A percentile compares a stretch with the other conserved stretches of the same genome.
Evolutionary conservation across 2,113 vertebrate species (phyloP).

Genomic region (Lepus timidus): DNA sequence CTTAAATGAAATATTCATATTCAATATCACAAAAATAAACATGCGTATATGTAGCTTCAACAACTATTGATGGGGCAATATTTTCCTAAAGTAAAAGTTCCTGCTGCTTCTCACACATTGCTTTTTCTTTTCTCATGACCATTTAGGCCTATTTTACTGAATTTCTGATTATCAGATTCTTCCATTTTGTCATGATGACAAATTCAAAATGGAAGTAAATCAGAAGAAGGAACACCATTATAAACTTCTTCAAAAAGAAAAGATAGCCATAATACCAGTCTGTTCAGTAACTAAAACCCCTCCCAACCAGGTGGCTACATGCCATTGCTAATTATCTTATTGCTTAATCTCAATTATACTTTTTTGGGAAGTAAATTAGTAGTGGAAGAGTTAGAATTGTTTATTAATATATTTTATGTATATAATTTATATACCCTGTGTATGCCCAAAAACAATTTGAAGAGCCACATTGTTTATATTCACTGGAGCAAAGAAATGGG

Average conservation of each 20-base stretch:
- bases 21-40: not conserved
- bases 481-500: constrained; percentile 43
- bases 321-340: constrained; percentile 57
- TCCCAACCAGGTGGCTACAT: constrained; percentile 48
- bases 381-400: constrained; percentile 52
- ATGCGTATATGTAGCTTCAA: not conserved
- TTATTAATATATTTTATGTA: constrained; percentile 53
- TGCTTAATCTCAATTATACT: constrained; percentile 60
- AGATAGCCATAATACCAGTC: constrained; percentile 8
- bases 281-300: constrained; percentile 22
- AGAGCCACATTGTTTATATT: constrained; percentile 49
- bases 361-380: constrained; percentile 42
- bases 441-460: constrained; percentile 28
- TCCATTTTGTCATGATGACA: constrained; percentile 1
- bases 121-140: constrained; percentile 15
- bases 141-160: not conserved
- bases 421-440: constrained; percentile 32
- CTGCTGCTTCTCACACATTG: not conserved
- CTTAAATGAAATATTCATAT: constrained; percentile 1
- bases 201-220: constrained; percentile 17
- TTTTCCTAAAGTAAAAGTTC: constrained; percentile 34
- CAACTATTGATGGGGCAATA: constrained; percentile 8
- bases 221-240: not conserved
- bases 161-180: constrained; percentile 19
- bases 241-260: constrained; percentile 61